Base-by-base conservation (phyloP, 1,140 invertebrate genomes). In the Sycobia sp. region DNA sequence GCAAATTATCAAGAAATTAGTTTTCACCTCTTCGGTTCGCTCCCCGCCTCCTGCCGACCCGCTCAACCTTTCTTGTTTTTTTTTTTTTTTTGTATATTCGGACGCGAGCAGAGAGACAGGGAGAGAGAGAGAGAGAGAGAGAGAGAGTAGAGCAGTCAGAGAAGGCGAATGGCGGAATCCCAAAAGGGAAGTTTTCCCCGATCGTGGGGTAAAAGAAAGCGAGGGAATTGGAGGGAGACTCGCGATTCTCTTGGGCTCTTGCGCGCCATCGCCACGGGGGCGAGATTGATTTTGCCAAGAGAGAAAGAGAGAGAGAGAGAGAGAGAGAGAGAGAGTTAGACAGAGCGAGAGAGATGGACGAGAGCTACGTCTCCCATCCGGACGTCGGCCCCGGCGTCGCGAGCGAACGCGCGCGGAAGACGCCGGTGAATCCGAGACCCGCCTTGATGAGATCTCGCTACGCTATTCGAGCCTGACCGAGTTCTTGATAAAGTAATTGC, bases 251-350 rank as follows among this genome's bases (percentile, higher is more conserved):
- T 43, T 32, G 60, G 60, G 51, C 29, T 72, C n/a, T n/a, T n/a
- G n/a, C n/a, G n/a, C n/a, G n/a, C n/a, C n/a, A n/a, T n/a, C n/a
- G n/a, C n/a, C n/a, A 32, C 29, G 67, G 68, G 68, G 59, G 71
- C 50, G 64, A 72, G 72, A 73, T 73, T 73, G 71, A 73, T 73
- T 73, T 73, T 72, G 68, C 62, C n/a, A 62, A 70, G 67, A 65
- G 63, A 62, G 59, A 20, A 39, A 11, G 29, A 32, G 29, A 32
- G 46, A 4, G n/a, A n/a, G n/a, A n/a, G n/a, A n/a, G n/a, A n/a
- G n/a, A n/a, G n/a, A n/a, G n/a, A n/a, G n/a, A n/a, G n/a, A n/a
- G n/a, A n/a, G n/a, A n/a, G n/a, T n/a, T n/a, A n/a, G n/a, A n/a
- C n/a, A n/a, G n/a, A n/a, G n/a, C n/a, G n/a, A n/a, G n/a, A n/a